Conservation (phyloP, 2,888 invertebrate genomes). For the Standfussiana lucernea region DNA sequence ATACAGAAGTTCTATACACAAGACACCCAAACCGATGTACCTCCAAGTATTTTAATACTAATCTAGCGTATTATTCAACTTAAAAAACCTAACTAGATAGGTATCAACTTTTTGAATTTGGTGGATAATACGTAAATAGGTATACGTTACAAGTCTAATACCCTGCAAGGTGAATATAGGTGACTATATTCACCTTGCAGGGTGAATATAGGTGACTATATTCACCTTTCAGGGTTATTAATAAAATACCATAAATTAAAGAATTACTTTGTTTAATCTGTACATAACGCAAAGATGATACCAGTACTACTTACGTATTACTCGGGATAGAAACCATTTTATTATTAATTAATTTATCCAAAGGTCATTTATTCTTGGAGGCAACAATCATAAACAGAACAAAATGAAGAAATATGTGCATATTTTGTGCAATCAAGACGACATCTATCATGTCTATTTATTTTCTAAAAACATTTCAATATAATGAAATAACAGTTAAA, state of each 20-base stretch:
- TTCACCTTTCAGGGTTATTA: neutral
- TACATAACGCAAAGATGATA: neutral
- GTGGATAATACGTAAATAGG: too few species aligned
- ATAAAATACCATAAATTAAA: neutral
- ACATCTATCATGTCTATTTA: slow-evolving; percentile 63
- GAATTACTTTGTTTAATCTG: neutral
- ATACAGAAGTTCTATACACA: slow-evolving; percentile 64
- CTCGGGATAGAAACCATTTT: neutral
- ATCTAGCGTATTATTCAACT: slow-evolving; percentile 1
- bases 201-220: too few species aligned
- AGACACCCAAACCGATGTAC: slow-evolving; percentile 67
- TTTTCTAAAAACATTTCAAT: slow-evolving; percentile 62
- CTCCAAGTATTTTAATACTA: slow-evolving; percentile 50
- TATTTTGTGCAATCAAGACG: slow-evolving; percentile 64
- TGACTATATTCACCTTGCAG: too few species aligned
- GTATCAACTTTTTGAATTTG: neutral
- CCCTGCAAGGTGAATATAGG: too few species aligned
- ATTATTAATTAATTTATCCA: slow-evolving; percentile 34
- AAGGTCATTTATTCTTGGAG: too few species aligned
- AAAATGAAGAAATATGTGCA: slow-evolving; percentile 57
- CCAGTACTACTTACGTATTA: neutral
- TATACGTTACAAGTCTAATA: neutral
- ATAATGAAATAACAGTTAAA: slow-evolving; percentile 65
- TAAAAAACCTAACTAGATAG: slow-evolving; percentile 9
- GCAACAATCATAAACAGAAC: slow-evolving; percentile 35